Evolutionary conservation across 2,888 invertebrate species (phyloP), one percentile per base, ranked within the genome.

Genomic region (Cosmopolites sordidus): DNA sequence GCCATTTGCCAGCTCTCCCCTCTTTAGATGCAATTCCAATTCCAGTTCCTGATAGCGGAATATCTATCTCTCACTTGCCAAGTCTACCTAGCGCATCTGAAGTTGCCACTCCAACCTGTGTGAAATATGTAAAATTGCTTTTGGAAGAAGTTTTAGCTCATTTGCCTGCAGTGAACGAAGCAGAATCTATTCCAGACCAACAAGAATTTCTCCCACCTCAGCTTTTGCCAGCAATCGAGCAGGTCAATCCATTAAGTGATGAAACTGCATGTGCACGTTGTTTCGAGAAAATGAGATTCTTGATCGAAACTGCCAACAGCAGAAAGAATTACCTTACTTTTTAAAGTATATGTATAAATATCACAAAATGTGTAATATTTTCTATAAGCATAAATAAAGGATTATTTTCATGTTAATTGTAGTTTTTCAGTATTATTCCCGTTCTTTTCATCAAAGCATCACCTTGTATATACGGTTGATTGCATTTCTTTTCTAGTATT

Each of bases 91-190:
- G 38, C 6, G 9, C 17, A 17, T 22, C 48, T 17, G 40, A 18
- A 4, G 16, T 39, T 33, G 41, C 46, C 16, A 39, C 46, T 18
- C 51, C 51, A 5, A 12, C 30, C 3, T 54, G 54, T 30, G 54
- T 54, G 1, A 27, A 49, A 54, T 54, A 54, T 43, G 50, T 54
- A 17, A 50, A 44, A 22, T 14, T 16, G n/a, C 54, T 54, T 40
- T 27, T 54, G 4, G 33, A 51, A 46, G 51, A 51, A 42, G 46
- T 51, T 16, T 16, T 54, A 9, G 15, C 6, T 4, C 18, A 40
- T 16, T 39, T 54, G 33, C 54, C 54, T 5, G 54, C n/a, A 1
- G 18, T 8, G 2, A 16, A 18, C 16, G 14, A 17, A 30, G n/a
- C n/a, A n/a, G n/a, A n/a, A n/a, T n/a, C n/a, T n/a, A n/a, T n/a